Conservation (phyloP, 2,888 invertebrate genomes). For the Sinotaia quadrata region DNA sequence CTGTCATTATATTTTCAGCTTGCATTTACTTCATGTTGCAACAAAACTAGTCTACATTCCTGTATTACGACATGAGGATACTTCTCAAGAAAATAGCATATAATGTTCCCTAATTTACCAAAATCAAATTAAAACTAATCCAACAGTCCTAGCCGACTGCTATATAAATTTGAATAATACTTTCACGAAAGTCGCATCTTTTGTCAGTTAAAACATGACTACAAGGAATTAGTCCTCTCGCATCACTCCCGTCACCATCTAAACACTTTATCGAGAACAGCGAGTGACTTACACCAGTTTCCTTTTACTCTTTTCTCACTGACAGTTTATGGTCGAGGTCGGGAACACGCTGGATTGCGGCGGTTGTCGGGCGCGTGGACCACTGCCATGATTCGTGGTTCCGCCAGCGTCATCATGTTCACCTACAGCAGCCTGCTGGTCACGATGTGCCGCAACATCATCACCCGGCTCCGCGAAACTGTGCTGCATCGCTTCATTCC, state of each 20-base stretch:
- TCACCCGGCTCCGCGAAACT: conserved; percentile 77
- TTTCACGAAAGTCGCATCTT: too few species aligned
- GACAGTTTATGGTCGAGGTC: conserved; percentile 76
- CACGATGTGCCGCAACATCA: conserved; percentile 78
- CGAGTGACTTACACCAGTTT: not conserved
- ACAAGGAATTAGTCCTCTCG: not conserved
- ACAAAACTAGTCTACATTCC: too few species aligned
- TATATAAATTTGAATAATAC: too few species aligned
- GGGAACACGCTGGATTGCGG: conserved; percentile 77
- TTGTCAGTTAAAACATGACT: too few species aligned
- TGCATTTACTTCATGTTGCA: too few species aligned
- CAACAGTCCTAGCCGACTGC: too few species aligned
- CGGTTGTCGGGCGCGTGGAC: conserved; percentile 78
- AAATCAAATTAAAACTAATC: too few species aligned
- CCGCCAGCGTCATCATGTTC: conserved; percentile 79
- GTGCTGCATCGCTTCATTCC: conserved; percentile 76
- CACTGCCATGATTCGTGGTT: conserved; percentile 76
- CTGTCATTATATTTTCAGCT: too few species aligned
- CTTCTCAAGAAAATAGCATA: too few species aligned
- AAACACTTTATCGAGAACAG: not conserved
- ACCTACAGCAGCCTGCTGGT: conserved; percentile 76
- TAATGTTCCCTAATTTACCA: too few species aligned
- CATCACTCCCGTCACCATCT: not conserved
- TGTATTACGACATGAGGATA: too few species aligned
- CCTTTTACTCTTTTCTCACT: too few species aligned